Evolutionary conservation across 2,888 invertebrate genomes (phyloP).

Genomic region (Xestobium rufovillosum): DNA sequence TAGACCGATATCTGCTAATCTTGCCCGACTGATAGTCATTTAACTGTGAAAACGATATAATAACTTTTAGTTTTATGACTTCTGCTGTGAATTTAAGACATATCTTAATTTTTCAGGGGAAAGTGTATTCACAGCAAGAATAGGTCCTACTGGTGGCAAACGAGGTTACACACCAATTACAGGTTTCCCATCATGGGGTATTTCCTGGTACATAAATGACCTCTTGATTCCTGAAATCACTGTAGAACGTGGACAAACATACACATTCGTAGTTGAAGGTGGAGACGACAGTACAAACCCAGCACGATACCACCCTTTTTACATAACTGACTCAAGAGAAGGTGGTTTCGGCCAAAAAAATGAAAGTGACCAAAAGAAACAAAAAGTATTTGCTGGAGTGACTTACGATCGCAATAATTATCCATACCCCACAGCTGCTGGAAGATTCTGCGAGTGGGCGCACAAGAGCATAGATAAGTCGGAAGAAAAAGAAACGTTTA

Average conservation of each 20-base stretch:
- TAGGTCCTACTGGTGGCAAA: conserved; percentile 78
- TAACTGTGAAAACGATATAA: no score
- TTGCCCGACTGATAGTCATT: no score
- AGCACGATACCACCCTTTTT: conserved; percentile 84
- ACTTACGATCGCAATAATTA: conserved; percentile 67
- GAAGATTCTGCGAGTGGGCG: conserved; percentile 82
- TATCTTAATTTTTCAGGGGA: conserved; percentile 44
- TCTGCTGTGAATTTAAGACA: conserved; percentile 4
- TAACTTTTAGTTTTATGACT: no score
- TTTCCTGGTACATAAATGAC: conserved; percentile 91
- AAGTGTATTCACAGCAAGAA: conserved; percentile 61
- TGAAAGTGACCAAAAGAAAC: conserved; percentile 59
- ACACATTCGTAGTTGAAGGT: conserved; percentile 81
- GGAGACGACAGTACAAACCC: conserved; percentile 73
- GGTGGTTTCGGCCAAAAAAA: conserved; percentile 80
- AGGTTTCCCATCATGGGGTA: conserved; percentile 78
- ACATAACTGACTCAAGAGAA: conserved; percentile 78
- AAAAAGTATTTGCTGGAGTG: conserved; percentile 75
- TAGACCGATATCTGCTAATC: no score
- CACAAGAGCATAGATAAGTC: conserved; percentile 73
- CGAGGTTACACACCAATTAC: conserved; percentile 76
- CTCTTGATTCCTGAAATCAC: conserved; percentile 81
- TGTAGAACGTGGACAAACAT: conserved; percentile 78
- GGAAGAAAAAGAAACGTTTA: conserved; percentile 63
- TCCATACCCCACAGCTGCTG: conserved; percentile 73